Base-by-base conservation (phyloP, 2,797 vertebrate species). In the Jordanella pulchra region DNA sequence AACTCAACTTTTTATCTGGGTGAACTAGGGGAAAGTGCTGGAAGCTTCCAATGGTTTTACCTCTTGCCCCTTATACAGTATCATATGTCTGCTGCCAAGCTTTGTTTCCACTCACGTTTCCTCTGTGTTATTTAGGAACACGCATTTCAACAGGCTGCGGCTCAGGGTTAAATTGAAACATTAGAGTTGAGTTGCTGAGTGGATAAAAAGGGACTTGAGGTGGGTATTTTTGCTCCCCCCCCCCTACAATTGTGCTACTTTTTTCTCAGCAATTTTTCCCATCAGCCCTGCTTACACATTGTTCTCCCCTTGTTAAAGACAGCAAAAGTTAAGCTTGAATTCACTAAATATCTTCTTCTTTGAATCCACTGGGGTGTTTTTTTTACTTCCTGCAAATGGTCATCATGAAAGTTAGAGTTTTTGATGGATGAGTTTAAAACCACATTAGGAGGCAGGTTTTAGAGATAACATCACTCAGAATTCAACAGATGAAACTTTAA, bases 51-150 rank as follows among this genome's bases (percentile, higher is more conserved):
- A 14, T 51, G 3, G 61, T 76, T 79, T 81, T 70, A 83, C 82
- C 69, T 69, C 64, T 75, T n/a, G 67, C 76, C 80, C n/a, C 25
- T 53, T 72, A 68, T 72, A 76, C 84, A 83, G 82, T 81, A 87
- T 90, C 80, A 14, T 15, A n/a, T 89, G 82, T 89, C 89, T 83
- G 69, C 73, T 76, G 80, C 71, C 64, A 51, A 27, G 76, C 84
- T 84, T 72, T 85, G 78, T 92, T 90, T 91, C 90, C 90, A 78
- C 87, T 77, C 65, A 10, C 70, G 87, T 86, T 73, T 87, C 87
- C 87, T 84, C 71, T 78, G 56, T 82, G 88, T 89, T 88, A 90
- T 78, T 81, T 58, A 81, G 91, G 84, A 86, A 86, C 80, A 69
- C 81, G 71, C 86, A 77, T 66, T 71, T 76, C 83, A 75, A 69